Evolutionary conservation across 2,888 invertebrate species (phyloP), one percentile per base, ranked within the genome.

Genomic region (Cosmia trapezina): DNA sequence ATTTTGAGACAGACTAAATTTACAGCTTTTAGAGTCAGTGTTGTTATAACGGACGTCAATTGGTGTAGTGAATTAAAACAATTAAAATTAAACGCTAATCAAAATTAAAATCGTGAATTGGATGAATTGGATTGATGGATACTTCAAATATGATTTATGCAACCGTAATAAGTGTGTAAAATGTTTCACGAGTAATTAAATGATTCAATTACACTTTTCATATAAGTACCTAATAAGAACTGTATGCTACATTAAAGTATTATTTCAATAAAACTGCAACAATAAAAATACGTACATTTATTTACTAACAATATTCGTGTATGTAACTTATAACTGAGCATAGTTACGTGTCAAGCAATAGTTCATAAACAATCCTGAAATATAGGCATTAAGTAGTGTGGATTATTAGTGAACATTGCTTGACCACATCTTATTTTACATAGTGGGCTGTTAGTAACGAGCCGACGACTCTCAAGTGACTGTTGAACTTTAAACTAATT

Each of bases 281-380:
- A 8, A 66, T 86, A 84, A 85, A 85, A 88, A 87, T 88, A 90
- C 78, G 85, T 89, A 89, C 83, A 86, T 90, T 91, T 90, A 88
- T 87, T 91, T 81, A 86, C 88, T 91, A 89, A 88, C 84, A 88
- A 85, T 90, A 90, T 85, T 86, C 79, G 72, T 85, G 83, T 88
- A 86, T 87, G 85, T 89, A 89, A 86, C 86, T 85, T 84, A 86
- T 80, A 85, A 83, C 78, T 86, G 83, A 78, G 81, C 81, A 80
- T 71, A 82, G 81, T 84, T 83, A 78, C 71, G 79, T 82, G 78
- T 80, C 83, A 84, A 87, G 87, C 87, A 87, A 85, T 82, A 68
- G 78, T 83, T 85, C 86, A 77, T 73, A 82, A 83, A 86, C 57
- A 73, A 75, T 76, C 68, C 71, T 62, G 73, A 78, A 81, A 49